Evolutionary conservation across 2,797 vertebrate species (phyloP), one percentile per base, ranked within the genome.

Genomic region (Pampus argenteus): DNA sequence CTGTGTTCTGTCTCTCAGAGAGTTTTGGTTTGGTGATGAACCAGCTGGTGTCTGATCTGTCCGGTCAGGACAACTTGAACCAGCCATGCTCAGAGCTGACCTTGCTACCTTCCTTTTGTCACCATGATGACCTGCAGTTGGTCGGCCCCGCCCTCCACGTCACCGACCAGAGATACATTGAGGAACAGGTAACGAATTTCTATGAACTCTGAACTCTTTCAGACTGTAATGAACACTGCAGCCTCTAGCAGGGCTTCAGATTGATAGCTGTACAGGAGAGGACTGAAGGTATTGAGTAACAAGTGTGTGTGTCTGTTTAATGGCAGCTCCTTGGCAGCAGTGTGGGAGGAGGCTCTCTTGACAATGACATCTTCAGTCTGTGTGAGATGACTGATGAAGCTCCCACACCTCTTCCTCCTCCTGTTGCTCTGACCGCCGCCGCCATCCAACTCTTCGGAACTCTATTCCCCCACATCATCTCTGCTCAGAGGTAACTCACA

Each of bases 1-100:
- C 38, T 14, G 34, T 36, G 10, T 36, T 31, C 31, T 10, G 22
- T 26, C 42, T 49, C 22, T 25, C 52, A 98, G 97, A 93, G 91
- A 93, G 92, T 48, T 92, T 97, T 54, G 95, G 84, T 75, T 79
- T 92, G 71, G 60, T 99, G 83, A 93, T 98, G 68, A 96, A 94
- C 82, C 96, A 98, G 88, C 83, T 98, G 88, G 88, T 96, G 75
- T 88, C 91, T 6, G 97, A 98, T 55, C 87, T 99, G 79, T 96
- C 93, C 2, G 86, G 93, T 57, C 82, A 93, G 38, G 96, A 98
- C 70, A 93, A 84, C 85, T 91, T 95, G 58, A 90, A 82, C 84
- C 88, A 81, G 70, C 66, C 86, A 0, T 94, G 93, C 76, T 88
- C 94, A 2, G 96, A 96, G 25, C 69, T 93, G 0, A 94, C 94